Evolutionary conservation across 2,888 invertebrate species (phyloP), one percentile per base, ranked within the genome.

Genomic region (Trachelus troglodyta): DNA sequence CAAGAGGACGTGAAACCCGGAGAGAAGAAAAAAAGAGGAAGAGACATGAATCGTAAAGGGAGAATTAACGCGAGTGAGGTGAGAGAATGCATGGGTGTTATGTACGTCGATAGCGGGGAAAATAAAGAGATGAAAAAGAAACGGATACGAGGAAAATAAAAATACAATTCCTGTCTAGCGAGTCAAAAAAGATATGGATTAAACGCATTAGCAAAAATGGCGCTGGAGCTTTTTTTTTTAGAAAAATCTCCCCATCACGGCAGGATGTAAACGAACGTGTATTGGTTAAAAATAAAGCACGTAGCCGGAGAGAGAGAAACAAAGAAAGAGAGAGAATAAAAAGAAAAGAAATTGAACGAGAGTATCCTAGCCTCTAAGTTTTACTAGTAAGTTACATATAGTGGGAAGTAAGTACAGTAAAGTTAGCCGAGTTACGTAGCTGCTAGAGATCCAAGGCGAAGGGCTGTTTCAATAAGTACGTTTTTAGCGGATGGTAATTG

Each of bases 381-480:
- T 90, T 71, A 33, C 79, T 90, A 91, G 90, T 82, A 82, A 87
- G 83, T 85, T 87, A 88, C 85, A 81, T 81, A 83, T 88, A 87
- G 86, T 76, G 81, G 80, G 35, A 79, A n/a, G 74, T 75, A 77
- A 71, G 34, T 34, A 23, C 78, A 83, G 82, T 83, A 81, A 81
- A 82, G 84, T 34, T 90, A 90, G 89, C 81, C 81, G 84, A 89
- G 90, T 90, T 90, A 90, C 88, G 88, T 91, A 91, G 90, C 89
- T 87, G 87, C 84, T 91, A 90, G 88, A 85, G 84, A 84, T 83
- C 85, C 87, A 88, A 88, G 89, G 89, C 87, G 88, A 88, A 35
- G 76, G 89, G 89, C 88, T 90, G 90, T 90, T 91, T 88, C 87
- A 88, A 89, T 88, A 89, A 88, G 83, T 83, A 83, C 81, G 81